Conservation (phyloP, 2,113 vertebrate genomes). For the Mormoops blainvillei region DNA sequence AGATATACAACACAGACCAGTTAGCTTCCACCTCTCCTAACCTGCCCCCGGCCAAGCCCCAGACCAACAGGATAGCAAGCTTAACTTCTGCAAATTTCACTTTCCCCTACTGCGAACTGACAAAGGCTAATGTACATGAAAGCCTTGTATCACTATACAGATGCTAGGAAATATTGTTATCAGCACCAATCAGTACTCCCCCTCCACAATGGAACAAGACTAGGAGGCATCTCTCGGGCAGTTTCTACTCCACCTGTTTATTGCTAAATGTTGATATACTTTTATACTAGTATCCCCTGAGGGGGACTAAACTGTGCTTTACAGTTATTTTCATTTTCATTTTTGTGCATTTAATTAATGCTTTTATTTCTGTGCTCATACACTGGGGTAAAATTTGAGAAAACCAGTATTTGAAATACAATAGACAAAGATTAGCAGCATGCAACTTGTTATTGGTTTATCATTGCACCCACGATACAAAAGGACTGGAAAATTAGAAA, state of each 20-base stretch:
- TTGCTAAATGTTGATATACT: background rate
- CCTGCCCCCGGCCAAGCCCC: background rate
- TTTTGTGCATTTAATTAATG: conserved; percentile 34
- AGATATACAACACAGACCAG: background rate
- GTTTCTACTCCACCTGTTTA: background rate
- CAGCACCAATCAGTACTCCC: background rate
- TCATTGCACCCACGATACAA: background rate
- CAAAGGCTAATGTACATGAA: background rate
- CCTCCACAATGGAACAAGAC: background rate
- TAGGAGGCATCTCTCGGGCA: background rate
- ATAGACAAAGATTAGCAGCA: background rate
- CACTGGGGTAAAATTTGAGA: conserved; percentile 15
- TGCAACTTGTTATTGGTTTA: background rate
- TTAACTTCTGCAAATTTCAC: background rate
- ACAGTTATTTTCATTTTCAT: conserved; percentile 10
- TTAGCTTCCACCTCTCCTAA: background rate
- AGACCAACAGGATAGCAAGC: background rate
- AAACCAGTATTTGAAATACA: conserved; percentile 29
- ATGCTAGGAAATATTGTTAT: background rate
- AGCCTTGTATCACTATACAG: background rate
- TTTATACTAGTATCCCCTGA: background rate
- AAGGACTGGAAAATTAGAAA: background rate
- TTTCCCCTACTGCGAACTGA: background rate
- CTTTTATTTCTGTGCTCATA: conserved; percentile 37
- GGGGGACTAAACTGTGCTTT: background rate